Conservation (phyloP, 2,113 vertebrate species). For the Pyxicephalus adspersus region DNA sequence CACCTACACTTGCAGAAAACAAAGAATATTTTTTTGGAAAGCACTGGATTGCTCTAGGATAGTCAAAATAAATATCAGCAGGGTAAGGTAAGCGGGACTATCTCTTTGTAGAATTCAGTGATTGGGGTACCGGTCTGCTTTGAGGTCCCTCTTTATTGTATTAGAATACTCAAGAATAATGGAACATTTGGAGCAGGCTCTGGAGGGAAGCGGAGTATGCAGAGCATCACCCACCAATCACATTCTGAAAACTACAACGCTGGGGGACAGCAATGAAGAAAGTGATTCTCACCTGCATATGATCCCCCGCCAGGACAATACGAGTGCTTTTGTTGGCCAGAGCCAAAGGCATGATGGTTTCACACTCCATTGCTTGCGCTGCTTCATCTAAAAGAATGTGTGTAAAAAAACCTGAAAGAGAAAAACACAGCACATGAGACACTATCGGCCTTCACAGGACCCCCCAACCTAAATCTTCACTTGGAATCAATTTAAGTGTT, state of each 20-base stretch:
- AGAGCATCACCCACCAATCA: neutral
- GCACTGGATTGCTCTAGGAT: too few species aligned
- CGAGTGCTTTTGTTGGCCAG: conserved; percentile 90
- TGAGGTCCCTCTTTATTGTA: too few species aligned
- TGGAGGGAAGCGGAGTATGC: too few species aligned
- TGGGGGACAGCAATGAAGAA: neutral
- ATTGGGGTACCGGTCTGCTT: too few species aligned
- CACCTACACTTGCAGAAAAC: too few species aligned
- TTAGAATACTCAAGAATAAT: too few species aligned
- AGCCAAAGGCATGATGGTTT: conserved; percentile 98
- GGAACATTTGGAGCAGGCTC: too few species aligned
- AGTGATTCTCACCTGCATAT: conserved; percentile 92
- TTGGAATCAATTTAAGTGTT: too few species aligned
- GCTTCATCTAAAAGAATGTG: conserved; percentile 98
- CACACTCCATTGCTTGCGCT: conserved; percentile 98
- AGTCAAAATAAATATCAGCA: too few species aligned
- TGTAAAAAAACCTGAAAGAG: conserved; percentile 87
- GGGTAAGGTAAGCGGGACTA: too few species aligned
- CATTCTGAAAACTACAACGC: neutral
- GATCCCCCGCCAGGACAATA: conserved; percentile 95
- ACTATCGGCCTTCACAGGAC: neutral
- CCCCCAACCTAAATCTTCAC: neutral
- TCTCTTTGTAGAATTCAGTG: too few species aligned
- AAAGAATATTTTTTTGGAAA: too few species aligned
- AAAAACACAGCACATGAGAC: conserved; percentile 34